Base-by-base conservation (phyloP, 1,140 invertebrate genomes). In the Magallana angulata region DNA sequence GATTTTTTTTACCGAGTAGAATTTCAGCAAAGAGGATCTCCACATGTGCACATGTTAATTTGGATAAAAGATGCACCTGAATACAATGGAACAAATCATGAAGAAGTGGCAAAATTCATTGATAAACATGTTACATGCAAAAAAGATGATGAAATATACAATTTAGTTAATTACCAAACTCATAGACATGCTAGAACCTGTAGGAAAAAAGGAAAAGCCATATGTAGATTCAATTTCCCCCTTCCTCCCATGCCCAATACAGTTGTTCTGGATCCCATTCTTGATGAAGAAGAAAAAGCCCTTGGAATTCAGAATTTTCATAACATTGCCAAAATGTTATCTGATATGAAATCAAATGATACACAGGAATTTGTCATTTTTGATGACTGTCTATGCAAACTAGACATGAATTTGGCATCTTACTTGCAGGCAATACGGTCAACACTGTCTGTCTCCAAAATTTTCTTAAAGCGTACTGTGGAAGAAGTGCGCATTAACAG, bases 181-280 rank as follows among this genome's bases (percentile, higher is more conserved):
- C 89, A 90, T 85, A 89, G 86, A 62, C 90, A 92, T 88, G 85
- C 88, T 12, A 58, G 64, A 24, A 89, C 87, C 6, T 92, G 91
- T 87, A 88, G 84, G 30, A 90, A 90, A 84, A 85, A 84, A 83
- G 64, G 82, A 0, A 76, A 88, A 83, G 82, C 86, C 14, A 62
- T 84, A 18, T 92, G 90, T 87, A 87, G 90, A 84, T 92, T 91
- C 88, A 82, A 84, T 57, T 90, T 90, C 64, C 91, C 91, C 24
- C 36, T 76, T 12, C 86, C 88, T 57, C 89, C 88, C 48, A 89
- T 91, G 84, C 16, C 14, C 57, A 16, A 86, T 58, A 92, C 88
- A 64, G n/a, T 83, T 2, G 82, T 92, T n/a, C 80, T 91, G 2
- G 30, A 87, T 16, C 82, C 85, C n/a, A 57, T 91, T 18, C 16